A percentile compares a stretch with the other conserved stretches of the same genome.
phyloP scores from a whole-genome alignment of 92 coral and sea anemone species.

The Porites evermanni region DNA sequence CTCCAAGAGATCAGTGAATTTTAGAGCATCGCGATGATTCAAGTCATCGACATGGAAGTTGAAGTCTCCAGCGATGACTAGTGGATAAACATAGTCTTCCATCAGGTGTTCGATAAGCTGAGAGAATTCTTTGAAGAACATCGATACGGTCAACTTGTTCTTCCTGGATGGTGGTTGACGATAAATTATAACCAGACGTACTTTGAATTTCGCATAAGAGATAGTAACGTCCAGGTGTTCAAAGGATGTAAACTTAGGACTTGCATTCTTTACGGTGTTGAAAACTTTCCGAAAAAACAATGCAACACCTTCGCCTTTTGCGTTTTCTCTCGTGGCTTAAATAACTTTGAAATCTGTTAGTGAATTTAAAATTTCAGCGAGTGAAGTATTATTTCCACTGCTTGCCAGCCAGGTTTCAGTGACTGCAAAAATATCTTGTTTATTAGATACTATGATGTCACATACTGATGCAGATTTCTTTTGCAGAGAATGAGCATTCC shows the following conservation, averaged over 20 bases:
- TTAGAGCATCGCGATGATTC: conserved; percentile 32
- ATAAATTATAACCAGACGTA: conserved; percentile 5
- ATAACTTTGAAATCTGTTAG: conserved; percentile 14
- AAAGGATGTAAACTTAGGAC: conserved; percentile 16
- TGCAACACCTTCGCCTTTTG: conserved; percentile 36
- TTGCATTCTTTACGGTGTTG: conserved; percentile 7
- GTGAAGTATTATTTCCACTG: conserved; percentile 5
- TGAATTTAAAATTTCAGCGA: conserved; percentile 40
- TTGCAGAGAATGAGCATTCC: conserved; percentile 22
- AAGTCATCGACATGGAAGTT: neutral
- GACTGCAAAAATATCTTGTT: conserved; percentile 28
- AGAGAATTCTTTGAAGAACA: too few relatives aligned
- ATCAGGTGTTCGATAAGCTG: too few relatives aligned
- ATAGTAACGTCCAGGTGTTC: conserved; percentile 1
- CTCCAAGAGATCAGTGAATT: neutral
- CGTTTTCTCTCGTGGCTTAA: conserved; percentile 26
- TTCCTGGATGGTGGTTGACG: neutral
- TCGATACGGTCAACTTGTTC: too few relatives aligned
- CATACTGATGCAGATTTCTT: conserved; percentile 12
- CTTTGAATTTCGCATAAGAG: neutral
- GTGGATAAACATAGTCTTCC: too few relatives aligned
- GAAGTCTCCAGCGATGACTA: too few relatives aligned
- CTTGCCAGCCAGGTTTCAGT: conserved; percentile 28
- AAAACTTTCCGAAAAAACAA: conserved; percentile 31
- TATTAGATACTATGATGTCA: conserved; percentile 29